These are phyloP conservation scores for Heteropelma amictum DNA, from an alignment of 2,888 invertebrate genomes.

Conservation along the genomic window DNA sequence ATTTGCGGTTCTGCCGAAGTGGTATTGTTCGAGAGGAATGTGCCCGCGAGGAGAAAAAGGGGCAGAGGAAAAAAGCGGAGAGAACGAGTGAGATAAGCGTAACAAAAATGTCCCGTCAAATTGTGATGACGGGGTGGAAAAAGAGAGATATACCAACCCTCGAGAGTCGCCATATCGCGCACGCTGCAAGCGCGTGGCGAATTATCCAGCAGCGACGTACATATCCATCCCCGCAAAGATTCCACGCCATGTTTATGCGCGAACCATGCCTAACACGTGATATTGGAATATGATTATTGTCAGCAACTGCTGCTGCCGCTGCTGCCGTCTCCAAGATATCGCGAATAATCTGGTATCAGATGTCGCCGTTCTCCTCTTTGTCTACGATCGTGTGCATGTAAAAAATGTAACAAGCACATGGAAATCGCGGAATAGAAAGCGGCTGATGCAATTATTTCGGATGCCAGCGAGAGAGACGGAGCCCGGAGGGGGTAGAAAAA, in stretches of 20 bases:
- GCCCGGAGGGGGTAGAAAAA: slow-evolving; percentile 9
- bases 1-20: too few species aligned
- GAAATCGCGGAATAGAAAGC: slow-evolving; percentile 12
- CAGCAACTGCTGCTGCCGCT: slow-evolving; percentile 29
- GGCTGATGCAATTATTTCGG: slow-evolving; percentile 74
- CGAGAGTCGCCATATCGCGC: background rate
- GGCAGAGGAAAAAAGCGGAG: background rate
- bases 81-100: background rate
- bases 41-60: background rate
- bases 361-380: too few species aligned
- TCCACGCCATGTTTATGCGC: background rate
- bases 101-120: slow-evolving; percentile 20
- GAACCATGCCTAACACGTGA: background rate
- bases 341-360: background rate
- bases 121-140: slow-evolving; percentile 12
- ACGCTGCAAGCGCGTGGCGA: slow-evolving; percentile 5
- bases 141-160: background rate
- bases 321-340: background rate
- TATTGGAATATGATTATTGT: slow-evolving; percentile 26
- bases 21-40: background rate
- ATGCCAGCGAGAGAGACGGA: slow-evolving; percentile 62
- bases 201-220: slow-evolving; percentile 9
- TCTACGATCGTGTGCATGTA: slow-evolving; percentile 62
- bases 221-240: background rate
- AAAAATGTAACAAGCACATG: slow-evolving; percentile 16